These are phyloP conservation scores for Intoshia linei DNA, from an alignment of 1,140 invertebrate species.

Conservation along the genomic window DNA sequence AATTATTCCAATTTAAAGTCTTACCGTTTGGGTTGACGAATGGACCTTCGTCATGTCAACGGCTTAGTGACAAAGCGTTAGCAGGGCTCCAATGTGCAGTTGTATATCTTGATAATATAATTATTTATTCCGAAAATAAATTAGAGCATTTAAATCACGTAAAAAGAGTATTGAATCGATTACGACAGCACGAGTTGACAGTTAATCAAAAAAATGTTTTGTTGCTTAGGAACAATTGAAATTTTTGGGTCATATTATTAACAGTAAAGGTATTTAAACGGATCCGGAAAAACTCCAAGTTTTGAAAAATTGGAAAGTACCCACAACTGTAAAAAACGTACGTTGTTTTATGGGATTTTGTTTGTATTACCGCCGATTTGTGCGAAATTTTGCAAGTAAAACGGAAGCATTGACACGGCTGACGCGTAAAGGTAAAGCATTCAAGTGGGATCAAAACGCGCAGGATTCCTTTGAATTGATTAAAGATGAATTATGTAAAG, in stretches of 20 bases:
- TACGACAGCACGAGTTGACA: no score
- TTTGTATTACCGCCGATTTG: constrained; percentile 6
- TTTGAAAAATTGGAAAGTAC: neutral
- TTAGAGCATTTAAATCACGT: no score
- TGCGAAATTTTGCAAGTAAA: constrained; percentile 3
- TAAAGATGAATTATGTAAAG: constrained; percentile 2
- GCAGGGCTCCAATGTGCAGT: no score
- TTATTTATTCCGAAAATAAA: no score
- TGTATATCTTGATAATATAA: no score
- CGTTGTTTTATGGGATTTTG: neutral
- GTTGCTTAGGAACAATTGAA: no score
- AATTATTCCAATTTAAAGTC: no score
- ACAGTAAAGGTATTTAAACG: neutral
- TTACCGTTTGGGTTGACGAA: no score
- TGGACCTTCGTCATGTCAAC: no score
- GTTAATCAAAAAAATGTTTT: no score
- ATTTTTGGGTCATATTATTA: neutral
- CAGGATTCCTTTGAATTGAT: constrained; percentile 5
- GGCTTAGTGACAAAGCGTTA: no score
- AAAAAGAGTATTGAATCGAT: no score
- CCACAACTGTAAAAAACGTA: neutral
- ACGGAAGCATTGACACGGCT: constrained; percentile 2
- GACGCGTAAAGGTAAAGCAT: constrained; percentile 1
- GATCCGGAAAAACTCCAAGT: neutral
- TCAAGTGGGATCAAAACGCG: constrained; percentile 1